phyloP scores from a whole-genome alignment of 1,140 invertebrate species.

The Liolophura sinensis region DNA sequence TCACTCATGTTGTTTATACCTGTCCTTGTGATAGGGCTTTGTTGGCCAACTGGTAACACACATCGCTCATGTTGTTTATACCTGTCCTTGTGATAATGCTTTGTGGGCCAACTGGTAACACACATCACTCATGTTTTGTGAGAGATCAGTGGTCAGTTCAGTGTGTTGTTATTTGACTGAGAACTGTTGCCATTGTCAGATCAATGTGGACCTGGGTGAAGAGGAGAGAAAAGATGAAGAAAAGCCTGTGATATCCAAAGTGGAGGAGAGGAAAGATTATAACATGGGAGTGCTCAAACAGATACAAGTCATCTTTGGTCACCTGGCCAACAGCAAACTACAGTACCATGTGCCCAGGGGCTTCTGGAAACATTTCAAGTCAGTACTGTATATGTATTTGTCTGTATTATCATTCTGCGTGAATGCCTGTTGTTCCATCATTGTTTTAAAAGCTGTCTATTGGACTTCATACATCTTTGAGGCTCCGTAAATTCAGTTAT shows the following conservation, averaged over 20 bases:
- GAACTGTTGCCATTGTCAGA: conserved; percentile 24
- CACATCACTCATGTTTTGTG: too few relatives aligned
- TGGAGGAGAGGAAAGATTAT: conserved; percentile 76
- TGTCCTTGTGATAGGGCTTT: too few relatives aligned
- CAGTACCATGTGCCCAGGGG: conserved; percentile 97
- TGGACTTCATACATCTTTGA: too few relatives aligned
- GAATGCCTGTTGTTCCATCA: background rate
- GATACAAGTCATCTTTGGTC: conserved; percentile 97
- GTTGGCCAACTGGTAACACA: too few relatives aligned
- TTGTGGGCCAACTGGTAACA: too few relatives aligned
- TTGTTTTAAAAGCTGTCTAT: too few relatives aligned
- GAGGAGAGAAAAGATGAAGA: conserved; percentile 49
- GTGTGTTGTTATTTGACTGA: background rate
- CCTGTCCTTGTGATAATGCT: too few relatives aligned
- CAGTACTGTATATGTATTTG: conserved; percentile 17
- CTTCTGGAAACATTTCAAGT: conserved; percentile 98
- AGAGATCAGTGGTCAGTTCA: too few relatives aligned
- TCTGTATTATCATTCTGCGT: background rate
- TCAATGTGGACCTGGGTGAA: conserved; percentile 45
- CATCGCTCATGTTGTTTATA: too few relatives aligned
- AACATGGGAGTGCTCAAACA: conserved; percentile 95
- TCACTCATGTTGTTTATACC: too few relatives aligned
- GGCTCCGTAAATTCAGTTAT: too few relatives aligned
- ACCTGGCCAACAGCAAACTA: conserved; percentile 91
- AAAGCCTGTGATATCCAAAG: conserved; percentile 41